Evolutionary conservation across 1,140 invertebrate genomes (phyloP).

Genomic region (Zaprionus inermis): DNA sequence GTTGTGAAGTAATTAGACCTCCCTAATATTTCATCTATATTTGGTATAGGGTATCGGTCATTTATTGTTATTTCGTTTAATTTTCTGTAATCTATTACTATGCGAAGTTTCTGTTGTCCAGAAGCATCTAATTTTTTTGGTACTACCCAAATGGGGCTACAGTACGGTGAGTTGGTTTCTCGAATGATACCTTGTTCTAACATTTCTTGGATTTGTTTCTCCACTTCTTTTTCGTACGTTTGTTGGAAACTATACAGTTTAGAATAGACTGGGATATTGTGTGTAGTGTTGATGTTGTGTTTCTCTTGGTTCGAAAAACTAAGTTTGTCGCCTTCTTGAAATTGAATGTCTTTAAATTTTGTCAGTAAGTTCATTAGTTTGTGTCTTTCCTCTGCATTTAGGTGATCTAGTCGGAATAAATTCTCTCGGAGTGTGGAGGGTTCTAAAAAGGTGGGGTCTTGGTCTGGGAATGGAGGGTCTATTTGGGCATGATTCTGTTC

Average conservation of each 20-base stretch:
- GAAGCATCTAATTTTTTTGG: conserved; percentile 1
- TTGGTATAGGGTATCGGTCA: conserved; percentile 85
- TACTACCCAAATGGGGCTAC: too few relatives aligned
- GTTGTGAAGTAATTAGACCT: conserved; percentile 47
- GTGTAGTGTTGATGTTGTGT: neutral
- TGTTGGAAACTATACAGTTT: too few relatives aligned
- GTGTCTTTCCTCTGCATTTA: neutral
- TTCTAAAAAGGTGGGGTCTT: conserved; percentile 6
- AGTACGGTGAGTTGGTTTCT: neutral
- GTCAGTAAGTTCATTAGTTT: too few relatives aligned
- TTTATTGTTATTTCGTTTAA: conserved; percentile 67
- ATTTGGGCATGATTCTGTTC: too few relatives aligned
- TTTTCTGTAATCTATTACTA: conserved; percentile 70
- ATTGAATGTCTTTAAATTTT: too few relatives aligned
- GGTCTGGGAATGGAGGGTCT: neutral
- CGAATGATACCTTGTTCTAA: neutral
- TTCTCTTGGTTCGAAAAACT: too few relatives aligned
- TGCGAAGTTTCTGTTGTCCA: conserved; percentile 58
- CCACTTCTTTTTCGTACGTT: too few relatives aligned
- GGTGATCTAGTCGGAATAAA: neutral
- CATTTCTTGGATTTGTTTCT: neutral
- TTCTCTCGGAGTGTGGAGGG: neutral
- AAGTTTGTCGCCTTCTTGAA: too few relatives aligned
- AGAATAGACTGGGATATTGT: neutral
- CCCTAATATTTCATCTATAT: conserved; percentile 84